phyloP scores from a whole-genome alignment of 2,888 invertebrate genomes.

The Dicranocentrus wangi region DNA sequence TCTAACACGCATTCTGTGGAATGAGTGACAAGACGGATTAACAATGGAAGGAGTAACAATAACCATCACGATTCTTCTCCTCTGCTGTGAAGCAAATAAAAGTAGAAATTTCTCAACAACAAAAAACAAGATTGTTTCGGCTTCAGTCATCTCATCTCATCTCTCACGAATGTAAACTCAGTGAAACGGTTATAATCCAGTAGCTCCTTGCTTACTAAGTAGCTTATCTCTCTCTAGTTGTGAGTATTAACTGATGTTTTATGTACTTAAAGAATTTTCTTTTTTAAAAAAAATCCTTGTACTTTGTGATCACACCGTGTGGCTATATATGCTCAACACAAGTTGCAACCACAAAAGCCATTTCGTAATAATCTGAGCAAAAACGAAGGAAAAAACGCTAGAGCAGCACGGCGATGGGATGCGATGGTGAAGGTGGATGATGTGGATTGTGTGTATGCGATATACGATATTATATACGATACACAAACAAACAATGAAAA shows the following conservation, averaged over 20 bases:
- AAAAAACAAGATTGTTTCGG: constrained; percentile 1
- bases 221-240: too few relatives aligned
- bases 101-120: background rate
- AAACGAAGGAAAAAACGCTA: background rate
- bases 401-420: background rate
- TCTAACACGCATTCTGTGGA: background rate
- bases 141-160: background rate
- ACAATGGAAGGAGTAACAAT: background rate
- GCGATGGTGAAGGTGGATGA: too few relatives aligned
- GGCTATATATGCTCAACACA: constrained; percentile 5
- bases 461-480: background rate
- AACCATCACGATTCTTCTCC: background rate
- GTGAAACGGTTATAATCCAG: background rate
- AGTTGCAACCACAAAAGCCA: constrained; percentile 41
- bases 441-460: too few relatives aligned
- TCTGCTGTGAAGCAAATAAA: background rate
- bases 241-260: background rate
- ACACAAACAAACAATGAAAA: constrained; percentile 12
- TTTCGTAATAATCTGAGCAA: constrained; percentile 10
- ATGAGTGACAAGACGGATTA: background rate
- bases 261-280: constrained; percentile 5
- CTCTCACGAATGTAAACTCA: background rate
- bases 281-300: constrained; percentile 4
- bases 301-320: background rate
- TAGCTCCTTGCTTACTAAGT: background rate